A percentile compares a stretch with the other conserved stretches of the same genome.
Evolutionary conservation across 2,888 invertebrate genomes (phyloP).

Genomic region (Listrodromus nycthemerus): DNA sequence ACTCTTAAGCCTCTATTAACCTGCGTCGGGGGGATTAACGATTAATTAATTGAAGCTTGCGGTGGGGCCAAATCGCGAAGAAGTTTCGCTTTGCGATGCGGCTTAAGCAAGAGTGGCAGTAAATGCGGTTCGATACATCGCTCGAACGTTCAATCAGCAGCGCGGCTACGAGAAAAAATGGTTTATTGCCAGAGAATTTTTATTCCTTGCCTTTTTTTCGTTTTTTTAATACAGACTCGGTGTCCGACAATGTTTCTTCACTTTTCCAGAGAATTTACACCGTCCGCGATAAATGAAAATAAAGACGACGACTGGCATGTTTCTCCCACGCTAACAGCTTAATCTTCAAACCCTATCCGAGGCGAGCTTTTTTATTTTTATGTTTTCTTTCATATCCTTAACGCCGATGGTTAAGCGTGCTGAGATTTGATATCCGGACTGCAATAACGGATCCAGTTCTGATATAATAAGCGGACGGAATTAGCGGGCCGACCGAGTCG

Average conservation of each 20-base stretch:
- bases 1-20: background rate
- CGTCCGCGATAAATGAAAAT: constrained; percentile 30
- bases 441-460: background rate
- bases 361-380: background rate
- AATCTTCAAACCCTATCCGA: constrained; percentile 12
- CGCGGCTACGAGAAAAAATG: background rate
- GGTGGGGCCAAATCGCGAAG: background rate
- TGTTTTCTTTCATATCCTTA: background rate
- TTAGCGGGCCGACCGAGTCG: constrained; percentile 24
- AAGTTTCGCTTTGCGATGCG: background rate
- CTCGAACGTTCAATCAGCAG: constrained; percentile 2
- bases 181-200: background rate
- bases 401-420: constrained; percentile 9
- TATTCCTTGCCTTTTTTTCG: background rate
- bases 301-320: constrained; percentile 35
- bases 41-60: constrained; percentile 1
- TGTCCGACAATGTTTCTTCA: constrained; percentile 31
- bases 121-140: background rate
- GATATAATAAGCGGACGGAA: constrained; percentile 43
- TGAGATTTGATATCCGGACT: constrained; percentile 12
- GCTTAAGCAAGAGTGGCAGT: background rate
- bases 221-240: background rate
- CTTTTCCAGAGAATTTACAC: background rate
- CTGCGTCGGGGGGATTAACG: background rate
- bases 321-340: background rate